These are phyloP conservation scores for Galagoides demidoff DNA, from an alignment of 2,797 vertebrate species.

Conservation along the genomic window DNA sequence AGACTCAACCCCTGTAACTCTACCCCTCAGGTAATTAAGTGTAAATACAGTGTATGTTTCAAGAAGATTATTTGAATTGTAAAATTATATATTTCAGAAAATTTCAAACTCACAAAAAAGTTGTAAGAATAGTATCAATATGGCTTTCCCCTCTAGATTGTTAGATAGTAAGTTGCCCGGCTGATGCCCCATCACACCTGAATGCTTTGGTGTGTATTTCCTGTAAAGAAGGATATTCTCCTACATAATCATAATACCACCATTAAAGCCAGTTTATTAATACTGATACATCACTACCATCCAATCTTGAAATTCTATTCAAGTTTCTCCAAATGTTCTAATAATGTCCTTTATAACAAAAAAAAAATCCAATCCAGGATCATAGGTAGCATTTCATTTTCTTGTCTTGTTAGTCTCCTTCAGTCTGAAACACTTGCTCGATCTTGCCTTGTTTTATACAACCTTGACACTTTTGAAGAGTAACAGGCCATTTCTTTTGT, in stretches of 20 bases:
- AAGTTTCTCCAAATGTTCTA: not conserved
- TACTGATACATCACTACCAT: not conserved
- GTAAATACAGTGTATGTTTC: not conserved
- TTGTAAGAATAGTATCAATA: not conserved
- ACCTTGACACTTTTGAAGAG: slow-evolving; percentile 46
- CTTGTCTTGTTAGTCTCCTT: slow-evolving; percentile 16
- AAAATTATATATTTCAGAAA: not conserved
- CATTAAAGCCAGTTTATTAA: not conserved
- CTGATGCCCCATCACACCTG: not conserved
- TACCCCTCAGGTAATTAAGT: not conserved
- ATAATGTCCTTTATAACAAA: not conserved
- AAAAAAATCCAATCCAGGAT: not conserved
- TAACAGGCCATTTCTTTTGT: not conserved
- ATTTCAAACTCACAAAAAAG: not conserved
- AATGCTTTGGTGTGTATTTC: not conserved
- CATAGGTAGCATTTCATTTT: not conserved
- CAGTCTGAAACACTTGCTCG: not conserved
- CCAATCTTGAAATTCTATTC: not conserved
- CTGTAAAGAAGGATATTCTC: not conserved
- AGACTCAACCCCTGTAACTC: not conserved
- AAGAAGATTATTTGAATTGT: not conserved
- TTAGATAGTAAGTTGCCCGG: not conserved
- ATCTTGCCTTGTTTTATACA: not conserved
- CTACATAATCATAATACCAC: not conserved
- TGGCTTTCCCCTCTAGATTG: not conserved